These are phyloP conservation scores for Sceliomorpha sp. DNA, from an alignment of 2,888 invertebrate species.

Conservation along the genomic window DNA sequence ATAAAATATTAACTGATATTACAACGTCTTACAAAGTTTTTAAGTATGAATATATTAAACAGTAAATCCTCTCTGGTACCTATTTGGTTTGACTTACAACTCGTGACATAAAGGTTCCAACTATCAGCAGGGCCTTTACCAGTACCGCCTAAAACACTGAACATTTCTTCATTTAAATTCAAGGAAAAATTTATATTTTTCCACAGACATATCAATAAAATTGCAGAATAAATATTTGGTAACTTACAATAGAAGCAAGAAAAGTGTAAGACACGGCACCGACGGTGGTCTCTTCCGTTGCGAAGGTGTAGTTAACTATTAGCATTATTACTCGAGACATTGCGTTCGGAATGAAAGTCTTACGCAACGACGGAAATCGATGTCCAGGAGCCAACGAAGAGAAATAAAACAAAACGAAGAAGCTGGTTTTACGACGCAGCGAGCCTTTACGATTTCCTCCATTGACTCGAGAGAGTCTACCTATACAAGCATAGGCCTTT, in stretches of 20 bases:
- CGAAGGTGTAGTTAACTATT: slow-evolving; percentile 59
- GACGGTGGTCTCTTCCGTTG: slow-evolving; percentile 54
- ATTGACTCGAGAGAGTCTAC: slow-evolving; percentile 57
- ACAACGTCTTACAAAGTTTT: no score
- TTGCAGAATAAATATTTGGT: no score
- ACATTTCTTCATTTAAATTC: no score
- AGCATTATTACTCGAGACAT: slow-evolving; percentile 64
- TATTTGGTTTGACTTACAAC: no score
- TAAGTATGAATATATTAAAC: no score
- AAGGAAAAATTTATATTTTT: no score
- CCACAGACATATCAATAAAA: no score
- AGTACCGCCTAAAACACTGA: no score
- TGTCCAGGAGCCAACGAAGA: slow-evolving; percentile 49
- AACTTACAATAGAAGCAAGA: background rate
- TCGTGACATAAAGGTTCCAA: no score
- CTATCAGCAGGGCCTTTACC: no score
- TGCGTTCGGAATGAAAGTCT: slow-evolving; percentile 55
- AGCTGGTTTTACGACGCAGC: slow-evolving; percentile 62
- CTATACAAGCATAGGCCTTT: slow-evolving; percentile 46
- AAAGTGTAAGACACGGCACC: slow-evolving; percentile 16
- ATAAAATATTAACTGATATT: no score
- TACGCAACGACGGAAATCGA: slow-evolving; percentile 70
- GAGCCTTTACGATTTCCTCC: slow-evolving; percentile 64
- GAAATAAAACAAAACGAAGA: slow-evolving; percentile 50
- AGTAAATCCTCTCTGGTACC: no score